A percentile compares a stretch with the other conserved stretches of the same genome.
phyloP scores from a whole-genome alignment of 1,140 invertebrate species.

The Drosophila oshimai region DNA sequence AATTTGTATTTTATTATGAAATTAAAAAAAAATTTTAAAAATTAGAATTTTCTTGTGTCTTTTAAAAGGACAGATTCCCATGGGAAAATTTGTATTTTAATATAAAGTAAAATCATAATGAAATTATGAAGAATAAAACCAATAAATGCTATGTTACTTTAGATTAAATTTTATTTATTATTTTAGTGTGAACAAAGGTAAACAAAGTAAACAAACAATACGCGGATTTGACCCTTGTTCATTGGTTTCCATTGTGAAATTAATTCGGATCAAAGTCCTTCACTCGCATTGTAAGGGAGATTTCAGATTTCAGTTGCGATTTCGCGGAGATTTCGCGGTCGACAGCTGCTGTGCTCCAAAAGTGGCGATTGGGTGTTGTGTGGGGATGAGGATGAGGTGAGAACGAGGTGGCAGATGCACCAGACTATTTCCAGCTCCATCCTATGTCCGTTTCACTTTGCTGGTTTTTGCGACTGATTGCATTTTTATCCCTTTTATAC shows the following conservation, averaged over 20 bases:
- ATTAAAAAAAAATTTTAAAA: no score
- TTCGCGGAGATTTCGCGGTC: constrained; percentile 36
- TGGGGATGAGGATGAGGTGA: neutral
- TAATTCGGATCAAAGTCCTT: constrained; percentile 12
- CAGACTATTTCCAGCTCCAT: neutral
- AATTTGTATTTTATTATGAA: no score
- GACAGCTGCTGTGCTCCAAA: constrained; percentile 3
- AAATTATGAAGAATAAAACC: no score
- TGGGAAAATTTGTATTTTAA: no score
- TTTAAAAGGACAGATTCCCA: no score
- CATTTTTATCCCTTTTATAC: constrained; percentile 79
- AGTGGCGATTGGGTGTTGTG: neutral
- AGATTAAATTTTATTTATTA: no score
- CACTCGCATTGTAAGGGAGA: constrained; percentile 33
- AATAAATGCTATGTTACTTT: no score
- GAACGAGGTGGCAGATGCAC: neutral
- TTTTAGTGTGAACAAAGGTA: no score
- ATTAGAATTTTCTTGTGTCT: no score
- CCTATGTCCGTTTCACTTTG: constrained; percentile 74
- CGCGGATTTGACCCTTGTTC: constrained; percentile 3
- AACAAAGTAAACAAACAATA: no score
- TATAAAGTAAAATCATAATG: no score
- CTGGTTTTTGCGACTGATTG: constrained; percentile 79
- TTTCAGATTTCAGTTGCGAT: constrained; percentile 31
- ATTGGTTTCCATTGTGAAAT: constrained; percentile 15